phyloP scores from a whole-genome alignment of 2,113 vertebrate genomes.

The Hippocampus zosterae region DNA sequence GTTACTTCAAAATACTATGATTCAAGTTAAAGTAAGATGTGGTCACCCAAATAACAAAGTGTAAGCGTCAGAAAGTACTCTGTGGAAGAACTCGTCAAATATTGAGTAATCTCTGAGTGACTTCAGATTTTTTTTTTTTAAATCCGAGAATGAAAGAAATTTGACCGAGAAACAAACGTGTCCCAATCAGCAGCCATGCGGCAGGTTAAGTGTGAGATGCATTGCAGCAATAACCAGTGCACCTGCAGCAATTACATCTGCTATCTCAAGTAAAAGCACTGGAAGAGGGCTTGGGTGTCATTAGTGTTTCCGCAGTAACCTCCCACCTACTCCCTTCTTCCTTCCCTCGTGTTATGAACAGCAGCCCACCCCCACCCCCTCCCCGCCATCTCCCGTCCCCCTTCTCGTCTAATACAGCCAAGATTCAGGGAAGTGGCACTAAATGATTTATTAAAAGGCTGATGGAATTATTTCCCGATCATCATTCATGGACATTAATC shows the following conservation, averaged over 20 bases:
- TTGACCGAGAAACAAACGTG: background rate
- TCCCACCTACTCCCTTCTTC: background rate
- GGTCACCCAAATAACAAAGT: no score
- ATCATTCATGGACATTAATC: conserved; percentile 58
- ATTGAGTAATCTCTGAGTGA: no score
- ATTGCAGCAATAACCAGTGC: conserved; percentile 25
- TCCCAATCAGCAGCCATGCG: background rate
- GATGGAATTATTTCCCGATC: conserved; percentile 60
- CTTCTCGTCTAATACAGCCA: conserved; percentile 41
- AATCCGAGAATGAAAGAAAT: no score
- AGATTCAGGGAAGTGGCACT: conserved; percentile 42
- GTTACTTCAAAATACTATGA: no score
- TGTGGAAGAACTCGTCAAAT: no score
- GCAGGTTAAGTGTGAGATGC: conserved; percentile 11
- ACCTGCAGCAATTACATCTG: conserved; percentile 37
- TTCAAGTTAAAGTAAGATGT: no score
- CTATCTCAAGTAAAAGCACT: conserved; percentile 33
- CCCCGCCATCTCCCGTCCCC: conserved; percentile 3
- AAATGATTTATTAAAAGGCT: conserved; percentile 66
- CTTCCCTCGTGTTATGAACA: conserved; percentile 44
- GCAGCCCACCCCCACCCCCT: conserved; percentile 7
- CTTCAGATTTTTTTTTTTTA: no score
- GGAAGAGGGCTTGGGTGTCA: conserved; percentile 43
- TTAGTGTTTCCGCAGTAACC: conserved; percentile 66
- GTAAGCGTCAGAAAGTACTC: no score